Evolutionary conservation across 1,140 invertebrate genomes (phyloP).

Genomic region (Papilio polyxenes): DNA sequence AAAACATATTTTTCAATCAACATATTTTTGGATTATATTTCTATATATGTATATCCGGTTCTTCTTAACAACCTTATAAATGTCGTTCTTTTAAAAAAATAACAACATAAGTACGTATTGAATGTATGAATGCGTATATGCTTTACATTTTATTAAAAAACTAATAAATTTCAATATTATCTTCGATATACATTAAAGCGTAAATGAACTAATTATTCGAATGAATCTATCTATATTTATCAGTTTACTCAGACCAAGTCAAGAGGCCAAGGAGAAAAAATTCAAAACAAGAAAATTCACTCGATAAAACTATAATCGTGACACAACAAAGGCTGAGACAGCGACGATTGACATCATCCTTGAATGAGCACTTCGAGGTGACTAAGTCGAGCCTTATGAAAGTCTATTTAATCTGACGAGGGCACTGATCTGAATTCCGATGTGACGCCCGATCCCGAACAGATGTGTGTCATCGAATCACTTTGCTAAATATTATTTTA

Average conservation of each 20-base stretch:
- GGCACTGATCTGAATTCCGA: constrained; percentile 51
- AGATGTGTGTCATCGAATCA: constrained; percentile 38
- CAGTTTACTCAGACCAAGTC: too few relatives aligned
- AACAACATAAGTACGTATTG: neutral
- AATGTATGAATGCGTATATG: neutral
- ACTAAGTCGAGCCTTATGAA: constrained; percentile 57
- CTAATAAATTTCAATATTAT: too few relatives aligned
- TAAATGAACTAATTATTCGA: neutral
- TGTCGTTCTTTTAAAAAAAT: neutral
- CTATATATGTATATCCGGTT: neutral
- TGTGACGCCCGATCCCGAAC: constrained; percentile 43
- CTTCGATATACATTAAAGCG: too few relatives aligned
- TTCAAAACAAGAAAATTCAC: neutral
- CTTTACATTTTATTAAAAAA: too few relatives aligned
- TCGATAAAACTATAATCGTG: neutral
- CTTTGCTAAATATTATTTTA: constrained; percentile 20
- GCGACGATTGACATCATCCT: constrained; percentile 55
- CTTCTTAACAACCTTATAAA: neutral
- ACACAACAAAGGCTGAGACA: constrained; percentile 40
- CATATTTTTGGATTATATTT: constrained; percentile 1
- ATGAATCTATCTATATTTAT: too few relatives aligned
- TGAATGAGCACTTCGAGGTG: constrained; percentile 56
- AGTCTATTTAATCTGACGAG: constrained; percentile 52
- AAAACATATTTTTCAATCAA: constrained; percentile 38
- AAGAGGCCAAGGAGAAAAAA: too few relatives aligned